A percentile compares a stretch with the other conserved stretches of the same genome.
Conservation (phyloP, 2,888 invertebrate species). For the Eupithecia subumbrata region DNA sequence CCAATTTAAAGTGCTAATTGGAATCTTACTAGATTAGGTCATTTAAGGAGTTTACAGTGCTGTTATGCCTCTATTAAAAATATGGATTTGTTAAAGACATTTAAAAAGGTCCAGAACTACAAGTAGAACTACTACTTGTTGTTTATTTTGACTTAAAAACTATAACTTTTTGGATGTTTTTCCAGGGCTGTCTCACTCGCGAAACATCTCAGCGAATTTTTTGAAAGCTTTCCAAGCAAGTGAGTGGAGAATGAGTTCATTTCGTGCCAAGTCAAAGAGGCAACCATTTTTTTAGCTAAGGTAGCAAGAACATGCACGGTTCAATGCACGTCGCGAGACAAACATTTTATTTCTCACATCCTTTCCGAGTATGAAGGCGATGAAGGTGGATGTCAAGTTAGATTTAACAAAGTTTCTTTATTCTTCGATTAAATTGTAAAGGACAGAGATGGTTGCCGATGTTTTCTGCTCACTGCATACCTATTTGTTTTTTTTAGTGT, state of each 20-base stretch:
- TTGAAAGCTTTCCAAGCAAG: not conserved
- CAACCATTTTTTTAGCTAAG: not conserved
- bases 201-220: not conserved
- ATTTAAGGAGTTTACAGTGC: not conserved
- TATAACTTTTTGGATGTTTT: not conserved
- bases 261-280: not conserved
- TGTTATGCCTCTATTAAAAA: not conserved
- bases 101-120: not conserved
- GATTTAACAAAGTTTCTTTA: too few relatives aligned
- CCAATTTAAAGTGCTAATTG: not conserved
- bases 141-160: not conserved
- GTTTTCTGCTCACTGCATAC: not conserved
- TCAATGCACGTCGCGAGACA: not conserved
- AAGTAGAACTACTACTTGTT: not conserved
- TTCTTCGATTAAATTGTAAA: not conserved
- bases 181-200: not conserved
- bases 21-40: not conserved
- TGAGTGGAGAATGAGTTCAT: too few relatives aligned
- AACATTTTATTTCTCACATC: not conserved
- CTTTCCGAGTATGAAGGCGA: not conserved
- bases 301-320: not conserved
- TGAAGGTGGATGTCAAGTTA: too few relatives aligned
- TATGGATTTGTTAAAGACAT: not conserved
- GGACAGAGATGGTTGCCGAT: not conserved
- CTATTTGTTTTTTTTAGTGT: not conserved